Evolutionary conservation across 2,113 vertebrate species (phyloP), one percentile per base, ranked within the genome.

Genomic region (Corythoichthys haematopterus): DNA sequence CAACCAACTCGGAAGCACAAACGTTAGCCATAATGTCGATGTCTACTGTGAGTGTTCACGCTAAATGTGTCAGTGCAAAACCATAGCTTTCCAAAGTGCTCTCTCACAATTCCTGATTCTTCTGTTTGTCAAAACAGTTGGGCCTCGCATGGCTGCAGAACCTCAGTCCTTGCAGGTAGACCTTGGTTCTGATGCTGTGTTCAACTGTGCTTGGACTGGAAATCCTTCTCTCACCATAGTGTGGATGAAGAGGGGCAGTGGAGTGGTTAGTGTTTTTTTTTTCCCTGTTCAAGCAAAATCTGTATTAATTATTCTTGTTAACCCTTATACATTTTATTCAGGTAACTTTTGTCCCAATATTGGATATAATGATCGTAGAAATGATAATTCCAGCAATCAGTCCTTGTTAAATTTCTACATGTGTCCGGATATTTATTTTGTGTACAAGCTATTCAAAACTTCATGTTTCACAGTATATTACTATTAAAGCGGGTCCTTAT

Each of bases 181-280:
- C 77, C 93, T 97, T 62, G 96, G 95, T 47, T 97, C 97, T 0
- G 96, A 98, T 0, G 97, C 96, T 0, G 80, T 97, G 65, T 99
- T 99, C 89, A 98, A 94, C 88, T 99, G 97, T 4, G 94, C 95
- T 43, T 99, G 97, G 97, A 98, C 92, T 0, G 97, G 97, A 80
- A 99, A 99, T 83, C 97, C 97, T 0, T 98, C 97, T 0, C 93
- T 99, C 40, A 99, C 97, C 71, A 98, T 99, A 0, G 97, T 98
- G 57, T 99, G 97, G 97, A 99, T 98, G 96, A 98, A 98, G 76
- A 88, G 95, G n/a, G 96, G 97, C 61, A 98, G 97, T 0, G 96
- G 96, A 45, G 96, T 99, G 94, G 97, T 99, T 81, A 89, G 96
- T 88, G 2, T 43, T 28, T 48, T 69, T 6, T 58, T 69, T 38